A percentile compares a stretch with the other conserved stretches of the same genome.
Conservation (phyloP, 2,797 vertebrate species). For the Heliangelus exortis region DNA sequence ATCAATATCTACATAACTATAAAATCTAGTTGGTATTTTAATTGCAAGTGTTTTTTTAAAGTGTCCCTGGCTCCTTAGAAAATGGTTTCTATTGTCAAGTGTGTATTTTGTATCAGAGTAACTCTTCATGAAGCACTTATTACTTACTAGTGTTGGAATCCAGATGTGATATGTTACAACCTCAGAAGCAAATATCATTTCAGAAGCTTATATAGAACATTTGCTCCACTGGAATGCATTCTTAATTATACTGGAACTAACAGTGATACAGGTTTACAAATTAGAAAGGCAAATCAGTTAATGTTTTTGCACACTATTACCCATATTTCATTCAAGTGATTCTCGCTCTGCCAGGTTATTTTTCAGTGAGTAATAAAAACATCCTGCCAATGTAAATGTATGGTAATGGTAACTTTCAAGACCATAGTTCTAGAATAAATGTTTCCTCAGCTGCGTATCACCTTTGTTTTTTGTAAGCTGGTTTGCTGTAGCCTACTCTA, state of each 20-base stretch:
- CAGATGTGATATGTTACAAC: not conserved
- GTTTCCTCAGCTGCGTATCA: not conserved
- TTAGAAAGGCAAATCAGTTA: not conserved
- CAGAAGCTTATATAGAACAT: not conserved
- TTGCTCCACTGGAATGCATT: not conserved
- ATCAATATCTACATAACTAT: slow-evolving; percentile 24
- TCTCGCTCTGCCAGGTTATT: not conserved
- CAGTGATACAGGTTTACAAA: not conserved
- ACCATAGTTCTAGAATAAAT: not conserved
- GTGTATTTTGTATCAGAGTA: not conserved
- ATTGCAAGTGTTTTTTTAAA: not conserved
- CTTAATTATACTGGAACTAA: not conserved
- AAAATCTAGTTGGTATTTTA: slow-evolving; percentile 4
- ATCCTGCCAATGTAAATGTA: not conserved
- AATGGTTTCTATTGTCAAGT: not conserved
- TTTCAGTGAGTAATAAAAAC: not conserved
- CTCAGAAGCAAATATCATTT: not conserved
- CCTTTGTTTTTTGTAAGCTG: not conserved
- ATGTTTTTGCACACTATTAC: not conserved
- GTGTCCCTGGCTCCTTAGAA: not conserved
- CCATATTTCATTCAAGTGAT: not conserved
- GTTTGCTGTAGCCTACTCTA: not conserved
- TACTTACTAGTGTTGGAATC: not conserved
- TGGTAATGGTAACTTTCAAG: not conserved
- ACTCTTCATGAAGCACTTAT: not conserved